Base-by-base conservation (phyloP, 1,140 invertebrate species). In the Sitophilus oryzae region DNA sequence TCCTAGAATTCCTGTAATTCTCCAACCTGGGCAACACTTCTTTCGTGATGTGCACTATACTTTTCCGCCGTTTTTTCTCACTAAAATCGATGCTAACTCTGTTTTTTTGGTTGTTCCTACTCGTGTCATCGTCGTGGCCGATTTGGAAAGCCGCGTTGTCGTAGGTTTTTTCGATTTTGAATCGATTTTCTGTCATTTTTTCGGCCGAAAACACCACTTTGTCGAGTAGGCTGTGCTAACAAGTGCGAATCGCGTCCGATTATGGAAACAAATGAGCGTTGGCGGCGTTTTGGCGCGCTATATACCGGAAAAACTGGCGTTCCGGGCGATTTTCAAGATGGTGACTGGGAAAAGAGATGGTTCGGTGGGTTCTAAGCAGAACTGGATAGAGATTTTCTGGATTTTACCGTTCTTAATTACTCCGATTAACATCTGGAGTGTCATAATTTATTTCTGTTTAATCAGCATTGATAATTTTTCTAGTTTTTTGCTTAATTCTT, bases 11-110 rank as follows among this genome's bases (percentile, higher is more conserved):
- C 70, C 91, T 84, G 70, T 96, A 96, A 72, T 94, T 89, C 68
- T 94, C 91, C 71, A 92, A 74, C 43, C 91, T 77, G 1, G 92
- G 92, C 15, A 94, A 73, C 0, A 89, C 89, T 70, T 93, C 90
- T 66, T 85, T 75, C 0, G 85, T 79, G 15, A 79, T 69, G 52
- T 80, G 78, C 8, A 77, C 78, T 46, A 81, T 58, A 2, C 77
- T 79, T 23, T 74, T 66, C 54, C 77, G 77, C 42, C 79, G 47
- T 23, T 30, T 35, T 36, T 56, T 54, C 19, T 53, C 38, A 2
- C 9, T 19, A 10, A 45, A 51, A 38, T 55, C 36, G 2, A 25
- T 18, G 25, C 53, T 56, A 37, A 58, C 25, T 9, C 50, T 42
- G 21, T 56, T 52, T 54, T 57, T 47, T 16, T 50, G 47, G 1